Conservation (phyloP, 2,113 vertebrate genomes). For the Cardinalis cardinalis region DNA sequence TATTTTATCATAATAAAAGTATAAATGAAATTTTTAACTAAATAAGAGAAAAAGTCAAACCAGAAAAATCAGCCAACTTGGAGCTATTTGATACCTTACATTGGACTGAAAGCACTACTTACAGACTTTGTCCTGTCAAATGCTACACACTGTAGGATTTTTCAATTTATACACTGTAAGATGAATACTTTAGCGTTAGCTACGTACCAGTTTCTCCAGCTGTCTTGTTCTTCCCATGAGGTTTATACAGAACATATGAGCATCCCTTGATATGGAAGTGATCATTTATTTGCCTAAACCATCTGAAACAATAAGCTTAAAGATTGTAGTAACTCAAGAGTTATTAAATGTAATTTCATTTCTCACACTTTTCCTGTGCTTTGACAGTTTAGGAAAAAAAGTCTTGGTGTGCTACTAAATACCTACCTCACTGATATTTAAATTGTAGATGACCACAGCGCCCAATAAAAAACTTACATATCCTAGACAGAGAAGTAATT, state of each 20-base stretch:
- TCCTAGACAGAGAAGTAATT: neutral
- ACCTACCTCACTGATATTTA: neutral
- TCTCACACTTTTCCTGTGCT: neutral
- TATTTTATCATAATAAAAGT: neutral
- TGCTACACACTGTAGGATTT: neutral
- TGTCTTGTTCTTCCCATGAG: constrained; percentile 97
- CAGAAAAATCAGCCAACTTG: neutral
- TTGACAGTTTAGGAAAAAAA: neutral
- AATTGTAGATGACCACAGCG: neutral
- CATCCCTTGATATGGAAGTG: constrained; percentile 93
- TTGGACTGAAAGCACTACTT: neutral
- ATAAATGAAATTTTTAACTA: neutral
- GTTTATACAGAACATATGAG: constrained; percentile 96
- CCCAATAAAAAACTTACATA: neutral
- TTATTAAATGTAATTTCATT: neutral
- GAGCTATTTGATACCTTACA: neutral
- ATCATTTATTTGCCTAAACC: constrained; percentile 98
- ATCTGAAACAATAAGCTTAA: constrained; percentile 77
- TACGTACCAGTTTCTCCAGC: constrained; percentile 93
- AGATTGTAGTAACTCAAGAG: constrained; percentile 2
- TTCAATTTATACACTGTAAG: neutral
- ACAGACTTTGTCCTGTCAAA: neutral
- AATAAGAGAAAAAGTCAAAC: neutral
- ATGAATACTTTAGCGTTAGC: neutral
- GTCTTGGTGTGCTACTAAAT: neutral